Evolutionary conservation across 35 echinoderm and acorn worm species (phyloP).

Genomic region (Heliocidaris tuberculata): DNA sequence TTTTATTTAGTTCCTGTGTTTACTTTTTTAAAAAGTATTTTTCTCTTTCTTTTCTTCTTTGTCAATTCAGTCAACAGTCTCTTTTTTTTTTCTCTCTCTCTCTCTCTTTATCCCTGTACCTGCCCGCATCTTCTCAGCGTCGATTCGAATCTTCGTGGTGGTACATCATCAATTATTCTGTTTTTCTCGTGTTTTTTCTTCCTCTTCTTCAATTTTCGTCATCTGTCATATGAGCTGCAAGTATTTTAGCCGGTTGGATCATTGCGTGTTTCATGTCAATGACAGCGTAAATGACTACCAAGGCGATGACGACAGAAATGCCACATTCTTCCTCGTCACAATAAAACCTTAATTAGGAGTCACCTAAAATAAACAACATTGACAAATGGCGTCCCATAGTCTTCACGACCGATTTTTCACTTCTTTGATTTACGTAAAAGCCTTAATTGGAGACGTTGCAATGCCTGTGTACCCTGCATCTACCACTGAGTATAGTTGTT

Average conservation of each 20-base stretch:
- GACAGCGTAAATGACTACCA: conserved; percentile 11
- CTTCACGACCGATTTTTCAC: neutral
- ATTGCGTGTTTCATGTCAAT: conserved; percentile 20
- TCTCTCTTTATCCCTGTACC: neutral
- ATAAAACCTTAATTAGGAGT: conserved; percentile 54
- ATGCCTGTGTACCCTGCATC: too few relatives aligned
- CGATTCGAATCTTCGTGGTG: neutral
- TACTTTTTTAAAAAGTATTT: neutral
- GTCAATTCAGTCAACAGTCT: neutral
- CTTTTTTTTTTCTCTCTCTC: neutral
- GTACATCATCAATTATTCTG: conserved; percentile 2
- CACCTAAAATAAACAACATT: conserved; percentile 46
- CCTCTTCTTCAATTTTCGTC: neutral
- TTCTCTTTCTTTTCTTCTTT: neutral
- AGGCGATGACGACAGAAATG: neutral
- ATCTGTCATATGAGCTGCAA: neutral
- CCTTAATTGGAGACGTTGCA: too few relatives aligned
- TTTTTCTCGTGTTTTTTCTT: neutral
- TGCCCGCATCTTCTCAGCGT: neutral
- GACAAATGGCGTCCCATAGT: conserved; percentile 35
- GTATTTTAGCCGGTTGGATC: neutral
- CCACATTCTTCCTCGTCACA: neutral
- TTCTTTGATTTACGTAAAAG: neutral
- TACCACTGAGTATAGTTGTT: too few relatives aligned
- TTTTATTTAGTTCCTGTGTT: neutral